Conservation (phyloP, 2,113 vertebrate genomes). For the Gnathonemus echidnorhynchus region DNA sequence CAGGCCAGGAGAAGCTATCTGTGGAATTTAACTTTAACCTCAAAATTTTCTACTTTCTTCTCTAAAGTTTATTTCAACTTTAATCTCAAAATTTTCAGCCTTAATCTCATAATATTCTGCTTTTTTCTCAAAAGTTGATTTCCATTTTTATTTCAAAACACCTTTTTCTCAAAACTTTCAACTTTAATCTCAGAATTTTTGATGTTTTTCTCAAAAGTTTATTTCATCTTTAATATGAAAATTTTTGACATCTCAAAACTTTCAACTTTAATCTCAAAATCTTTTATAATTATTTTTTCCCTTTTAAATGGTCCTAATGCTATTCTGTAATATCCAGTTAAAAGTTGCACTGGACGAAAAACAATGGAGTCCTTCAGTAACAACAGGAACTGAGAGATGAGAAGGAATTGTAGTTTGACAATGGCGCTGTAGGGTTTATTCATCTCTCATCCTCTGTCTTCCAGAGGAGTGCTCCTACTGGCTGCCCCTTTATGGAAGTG, state of each 20-base stretch:
- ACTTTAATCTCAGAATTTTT: not conserved
- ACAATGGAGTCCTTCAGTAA: not conserved
- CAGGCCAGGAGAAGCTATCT: not conserved
- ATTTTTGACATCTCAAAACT: too few species aligned
- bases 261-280: too few species aligned
- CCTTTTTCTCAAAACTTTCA: not conserved
- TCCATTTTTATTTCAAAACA: not conserved
- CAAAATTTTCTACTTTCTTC: not conserved
- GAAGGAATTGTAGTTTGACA: not conserved
- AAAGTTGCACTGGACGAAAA: not conserved
- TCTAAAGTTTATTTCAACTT: not conserved
- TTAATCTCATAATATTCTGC: not conserved
- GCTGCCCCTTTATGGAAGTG: conserved; percentile 76
- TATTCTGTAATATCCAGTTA: not conserved
- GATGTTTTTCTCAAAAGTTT: not conserved
- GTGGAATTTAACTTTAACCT: not conserved
- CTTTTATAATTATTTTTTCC: not conserved
- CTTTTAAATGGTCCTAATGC: not conserved
- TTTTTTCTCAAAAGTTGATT: not conserved
- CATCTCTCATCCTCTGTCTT: not conserved
- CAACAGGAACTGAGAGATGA: not conserved
- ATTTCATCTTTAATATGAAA: not conserved
- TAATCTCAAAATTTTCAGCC: not conserved
- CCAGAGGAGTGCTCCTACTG: conserved; percentile 73
- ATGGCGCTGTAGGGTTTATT: not conserved